These are phyloP conservation scores for Amphiprion clarkii DNA, from an alignment of 2,797 vertebrate species.

Conservation along the genomic window DNA sequence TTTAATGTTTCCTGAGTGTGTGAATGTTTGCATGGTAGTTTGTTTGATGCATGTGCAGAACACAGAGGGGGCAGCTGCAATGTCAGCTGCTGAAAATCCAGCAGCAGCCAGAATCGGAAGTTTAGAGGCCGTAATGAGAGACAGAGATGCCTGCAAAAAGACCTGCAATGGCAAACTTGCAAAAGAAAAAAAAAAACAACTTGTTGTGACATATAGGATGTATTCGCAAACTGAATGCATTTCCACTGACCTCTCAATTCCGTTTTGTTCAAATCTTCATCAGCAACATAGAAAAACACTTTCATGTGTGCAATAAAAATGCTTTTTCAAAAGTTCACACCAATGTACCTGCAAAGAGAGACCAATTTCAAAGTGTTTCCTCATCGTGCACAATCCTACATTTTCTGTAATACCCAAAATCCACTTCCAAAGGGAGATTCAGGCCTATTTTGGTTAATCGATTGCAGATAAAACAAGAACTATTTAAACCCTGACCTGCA, in stretches of 20 bases:
- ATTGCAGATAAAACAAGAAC: conserved; percentile 18
- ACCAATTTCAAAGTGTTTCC: conserved; percentile 18
- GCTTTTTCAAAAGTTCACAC: conserved; percentile 8
- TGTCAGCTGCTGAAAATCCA: conserved; percentile 52
- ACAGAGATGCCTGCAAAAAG: conserved; percentile 33
- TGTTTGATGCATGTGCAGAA: conserved; percentile 18
- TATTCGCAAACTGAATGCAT: not conserved
- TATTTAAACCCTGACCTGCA: conserved; percentile 12
- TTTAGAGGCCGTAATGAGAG: conserved; percentile 68
- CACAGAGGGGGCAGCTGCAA: conserved; percentile 57
- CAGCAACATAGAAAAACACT: conserved; percentile 9
- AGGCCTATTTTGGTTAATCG: conserved; percentile 19
- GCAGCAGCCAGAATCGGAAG: conserved; percentile 31
- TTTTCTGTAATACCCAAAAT: conserved; percentile 22
- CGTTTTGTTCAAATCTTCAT: conserved; percentile 7
- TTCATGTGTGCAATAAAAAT: conserved; percentile 9
- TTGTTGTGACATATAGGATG: conserved; percentile 9
- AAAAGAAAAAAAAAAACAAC: not conserved
- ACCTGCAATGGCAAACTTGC: not conserved
- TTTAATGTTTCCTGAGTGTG: not conserved
- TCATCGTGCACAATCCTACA: not conserved
- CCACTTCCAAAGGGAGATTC: conserved; percentile 15
- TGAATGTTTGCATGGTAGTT: not conserved
- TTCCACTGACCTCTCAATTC: not conserved
- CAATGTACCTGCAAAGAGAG: conserved; percentile 22